Conservation (phyloP, 2,797 vertebrate species). For the Microhierax caerulescens region DNA sequence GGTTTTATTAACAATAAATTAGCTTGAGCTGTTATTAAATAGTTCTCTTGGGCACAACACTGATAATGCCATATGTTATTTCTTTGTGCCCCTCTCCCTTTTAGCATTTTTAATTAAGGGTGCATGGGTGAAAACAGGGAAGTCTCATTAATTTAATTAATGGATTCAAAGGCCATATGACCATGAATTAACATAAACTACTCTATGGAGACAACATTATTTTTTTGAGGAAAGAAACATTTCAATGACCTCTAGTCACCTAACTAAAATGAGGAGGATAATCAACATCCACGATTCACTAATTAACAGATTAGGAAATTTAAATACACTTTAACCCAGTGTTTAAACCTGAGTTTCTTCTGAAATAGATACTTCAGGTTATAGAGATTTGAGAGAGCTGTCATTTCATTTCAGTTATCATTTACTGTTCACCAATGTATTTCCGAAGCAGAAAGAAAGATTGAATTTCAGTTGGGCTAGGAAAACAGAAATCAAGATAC, state of each 20-base stretch:
- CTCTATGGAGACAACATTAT: neutral
- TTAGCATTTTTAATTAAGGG: conserved; percentile 37
- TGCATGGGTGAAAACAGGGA: conserved; percentile 45
- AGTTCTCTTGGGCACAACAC: conserved; percentile 22
- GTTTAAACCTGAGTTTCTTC: neutral
- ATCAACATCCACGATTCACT: neutral
- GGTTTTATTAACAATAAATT: conserved; percentile 52
- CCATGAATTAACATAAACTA: conserved; percentile 31
- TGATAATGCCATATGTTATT: conserved; percentile 36
- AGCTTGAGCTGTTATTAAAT: conserved; percentile 38
- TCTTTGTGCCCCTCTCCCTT: neutral
- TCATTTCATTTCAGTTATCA: neutral
- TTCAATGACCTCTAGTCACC: neutral
- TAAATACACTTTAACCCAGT: neutral
- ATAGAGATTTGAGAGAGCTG: neutral
- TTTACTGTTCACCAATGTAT: neutral
- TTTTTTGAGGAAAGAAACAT: conserved; percentile 18
- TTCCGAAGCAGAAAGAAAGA: neutral
- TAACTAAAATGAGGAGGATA: neutral
- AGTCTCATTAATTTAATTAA: conserved; percentile 72
- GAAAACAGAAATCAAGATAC: neutral
- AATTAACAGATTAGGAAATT: neutral
- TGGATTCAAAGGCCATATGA: neutral
- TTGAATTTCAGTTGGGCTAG: neutral
- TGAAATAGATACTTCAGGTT: neutral